Conservation (phyloP, 2,888 invertebrate genomes). For the Cynaeus angustus region DNA sequence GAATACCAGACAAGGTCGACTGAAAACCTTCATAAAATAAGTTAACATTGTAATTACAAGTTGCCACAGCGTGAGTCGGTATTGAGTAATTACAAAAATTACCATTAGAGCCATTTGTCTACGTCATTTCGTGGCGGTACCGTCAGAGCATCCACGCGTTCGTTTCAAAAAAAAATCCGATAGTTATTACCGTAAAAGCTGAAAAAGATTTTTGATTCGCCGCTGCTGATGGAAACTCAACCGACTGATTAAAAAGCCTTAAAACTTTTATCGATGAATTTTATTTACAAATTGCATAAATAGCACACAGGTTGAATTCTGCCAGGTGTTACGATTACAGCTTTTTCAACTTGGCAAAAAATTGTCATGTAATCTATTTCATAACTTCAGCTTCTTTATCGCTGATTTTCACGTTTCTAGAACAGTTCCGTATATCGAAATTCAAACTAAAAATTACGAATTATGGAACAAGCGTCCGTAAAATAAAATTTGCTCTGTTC, state of each 20-base stretch:
- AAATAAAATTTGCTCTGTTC: no score
- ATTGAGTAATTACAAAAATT: slow-evolving; percentile 1
- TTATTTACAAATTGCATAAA: not conserved
- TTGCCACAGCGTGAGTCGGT: slow-evolving; percentile 15
- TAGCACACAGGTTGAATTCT: not conserved
- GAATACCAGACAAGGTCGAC: slow-evolving; percentile 50
- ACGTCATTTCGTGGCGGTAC: slow-evolving; percentile 4
- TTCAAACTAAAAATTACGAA: no score
- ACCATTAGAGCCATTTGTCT: not conserved
- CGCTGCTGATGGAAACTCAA: not conserved
- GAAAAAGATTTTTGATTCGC: no score
- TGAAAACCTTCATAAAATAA: slow-evolving; percentile 45
- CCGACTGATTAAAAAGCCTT: not conserved
- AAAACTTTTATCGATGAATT: not conserved
- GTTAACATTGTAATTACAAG: slow-evolving; percentile 38
- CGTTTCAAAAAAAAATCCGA: no score
- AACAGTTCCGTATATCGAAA: slow-evolving; percentile 1
- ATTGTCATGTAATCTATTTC: not conserved
- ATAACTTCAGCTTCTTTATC: not conserved
- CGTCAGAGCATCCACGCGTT: no score
- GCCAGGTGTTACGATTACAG: not conserved
- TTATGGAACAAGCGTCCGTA: no score
- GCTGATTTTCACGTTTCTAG: not conserved
- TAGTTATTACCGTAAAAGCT: no score
- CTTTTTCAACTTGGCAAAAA: not conserved